Percentiles rank a stretch among this genome's conserved stretches.
phyloP scores from a whole-genome alignment of 2,113 vertebrate species.

The Oncorhynchus tshawytscha region DNA sequence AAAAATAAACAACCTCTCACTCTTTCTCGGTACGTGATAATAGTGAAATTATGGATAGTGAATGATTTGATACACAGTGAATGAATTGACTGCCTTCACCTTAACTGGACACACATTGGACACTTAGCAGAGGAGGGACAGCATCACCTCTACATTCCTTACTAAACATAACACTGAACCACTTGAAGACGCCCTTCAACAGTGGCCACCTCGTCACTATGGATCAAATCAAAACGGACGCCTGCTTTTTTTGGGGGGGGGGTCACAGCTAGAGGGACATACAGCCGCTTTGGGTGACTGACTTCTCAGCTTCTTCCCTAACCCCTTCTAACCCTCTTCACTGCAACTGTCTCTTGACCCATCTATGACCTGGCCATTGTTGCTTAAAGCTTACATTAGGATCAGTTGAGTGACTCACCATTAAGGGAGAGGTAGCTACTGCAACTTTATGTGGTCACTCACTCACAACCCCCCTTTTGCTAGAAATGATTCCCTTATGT shows the following conservation, averaged over 20 bases:
- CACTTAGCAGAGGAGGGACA: background rate
- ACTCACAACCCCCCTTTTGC: background rate
- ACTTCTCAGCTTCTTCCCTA: background rate
- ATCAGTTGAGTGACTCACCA: background rate
- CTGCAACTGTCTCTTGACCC: background rate
- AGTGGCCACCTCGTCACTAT: background rate
- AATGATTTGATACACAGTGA: background rate
- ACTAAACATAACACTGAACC: background rate
- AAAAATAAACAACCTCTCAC: background rate
- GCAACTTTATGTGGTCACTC: background rate
- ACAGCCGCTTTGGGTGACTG: background rate
- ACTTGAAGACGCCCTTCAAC: background rate
- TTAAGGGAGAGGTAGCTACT: background rate
- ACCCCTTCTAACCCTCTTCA: slow-evolving; percentile 1
- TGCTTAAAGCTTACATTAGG: background rate
- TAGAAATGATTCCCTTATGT: background rate
- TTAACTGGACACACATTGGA: background rate
- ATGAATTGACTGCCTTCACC: background rate
- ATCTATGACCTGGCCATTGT: background rate
- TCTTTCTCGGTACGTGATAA: background rate
- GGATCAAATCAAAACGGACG: background rate
- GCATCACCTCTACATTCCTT: background rate
- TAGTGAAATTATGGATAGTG: background rate
- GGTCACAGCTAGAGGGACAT: background rate
- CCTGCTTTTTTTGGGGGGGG: background rate